phyloP scores from a whole-genome alignment of 2,113 vertebrate species.

The Hypomesus transpacificus region DNA sequence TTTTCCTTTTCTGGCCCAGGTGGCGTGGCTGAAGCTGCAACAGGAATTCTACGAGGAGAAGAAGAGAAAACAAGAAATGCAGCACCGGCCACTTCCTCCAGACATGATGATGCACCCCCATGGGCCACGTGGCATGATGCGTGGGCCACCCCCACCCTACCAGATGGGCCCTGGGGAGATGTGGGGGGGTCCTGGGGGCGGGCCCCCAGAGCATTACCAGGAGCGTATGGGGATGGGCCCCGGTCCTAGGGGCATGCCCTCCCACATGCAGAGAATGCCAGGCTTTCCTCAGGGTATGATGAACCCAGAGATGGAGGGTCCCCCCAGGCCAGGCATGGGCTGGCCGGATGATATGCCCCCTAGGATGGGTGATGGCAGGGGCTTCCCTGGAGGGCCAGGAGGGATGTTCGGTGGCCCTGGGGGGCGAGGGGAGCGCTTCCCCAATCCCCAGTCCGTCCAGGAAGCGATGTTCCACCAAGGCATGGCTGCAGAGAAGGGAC shows the following conservation, averaged over 20 bases:
- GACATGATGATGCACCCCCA: slow-evolving; percentile 98
- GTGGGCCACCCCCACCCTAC: slow-evolving; percentile 93
- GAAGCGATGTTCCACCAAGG: slow-evolving; percentile 96
- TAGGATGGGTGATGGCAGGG: slow-evolving; percentile 89
- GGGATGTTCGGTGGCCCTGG: slow-evolving; percentile 91
- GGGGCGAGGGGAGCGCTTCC: slow-evolving; percentile 91
- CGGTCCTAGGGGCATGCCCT: slow-evolving; percentile 80
- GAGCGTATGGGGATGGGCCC: slow-evolving; percentile 91
- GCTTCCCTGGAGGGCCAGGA: slow-evolving; percentile 85
- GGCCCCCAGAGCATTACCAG: slow-evolving; percentile 82
- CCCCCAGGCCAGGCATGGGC: slow-evolving; percentile 88
- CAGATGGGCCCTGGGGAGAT: slow-evolving; percentile 91
- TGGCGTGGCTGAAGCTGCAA: slow-evolving; percentile 96
- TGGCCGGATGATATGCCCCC: slow-evolving; percentile 95
- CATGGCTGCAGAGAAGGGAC: slow-evolving; percentile 87
- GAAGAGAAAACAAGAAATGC: slow-evolving; percentile 94
- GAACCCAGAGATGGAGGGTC: slow-evolving; percentile 92
- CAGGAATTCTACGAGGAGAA: slow-evolving; percentile 99
- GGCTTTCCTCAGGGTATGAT: slow-evolving; percentile 92
- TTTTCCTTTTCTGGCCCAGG: slow-evolving; percentile 25
- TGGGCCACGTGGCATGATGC: slow-evolving; percentile 87
- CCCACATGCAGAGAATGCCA: slow-evolving; percentile 92
- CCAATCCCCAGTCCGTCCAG: slow-evolving; percentile 88
- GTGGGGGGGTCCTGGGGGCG: slow-evolving; percentile 80
- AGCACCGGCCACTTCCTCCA: slow-evolving; percentile 87